Evolutionary conservation across 2,888 invertebrate genomes (phyloP), one percentile per base, ranked within the genome.

Genomic region (Saturnia japonica): DNA sequence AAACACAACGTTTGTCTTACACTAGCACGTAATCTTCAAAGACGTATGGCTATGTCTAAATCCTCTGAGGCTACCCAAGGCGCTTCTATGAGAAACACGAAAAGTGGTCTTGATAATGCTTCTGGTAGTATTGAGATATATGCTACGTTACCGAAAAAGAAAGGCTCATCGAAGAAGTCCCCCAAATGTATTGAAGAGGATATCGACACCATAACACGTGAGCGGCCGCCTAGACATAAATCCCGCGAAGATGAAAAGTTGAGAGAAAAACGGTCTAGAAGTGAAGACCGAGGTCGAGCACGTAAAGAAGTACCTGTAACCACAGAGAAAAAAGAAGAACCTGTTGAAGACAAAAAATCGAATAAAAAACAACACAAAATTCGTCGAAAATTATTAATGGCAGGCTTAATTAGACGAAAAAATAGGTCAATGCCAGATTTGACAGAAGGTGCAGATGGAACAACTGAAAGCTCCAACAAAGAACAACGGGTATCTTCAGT

Each of bases 1-100:
- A 98, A 98, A 86, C 98, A 98, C 88, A 98, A 98, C 81, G 97
- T 98, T 8, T 99, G 98, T 83, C 97, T 99, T 0, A 98, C 99
- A 97, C 95, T 98, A 70, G 97, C 97, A 0, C 95, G 98, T 70
- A 97, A 97, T 82, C 94, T 98, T 28, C 98, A 98, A 81, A 95
- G 97, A 25, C 94, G 97, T 74, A 96, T 97, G 87, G 94, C 97
- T 0, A 95, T 96, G 83, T 96, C 95, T 75, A 95, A 96, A 51
- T 95, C 95, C 71, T 90, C 94, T 4, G 95, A 95, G 73, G 94
- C 95, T 75, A 94, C 94, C 68, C 94, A 94, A 89, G 87, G 89
- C 75, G 96, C 96, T 54, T 95, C 97, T 14, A 96, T 97, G 80
- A 96, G 96, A 75, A 97, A 97, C 82, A 96, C 96, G 71, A 95